These are phyloP conservation scores for Drosophila atroscutellata DNA, from an alignment of 2,888 invertebrate species.

Conservation along the genomic window DNA sequence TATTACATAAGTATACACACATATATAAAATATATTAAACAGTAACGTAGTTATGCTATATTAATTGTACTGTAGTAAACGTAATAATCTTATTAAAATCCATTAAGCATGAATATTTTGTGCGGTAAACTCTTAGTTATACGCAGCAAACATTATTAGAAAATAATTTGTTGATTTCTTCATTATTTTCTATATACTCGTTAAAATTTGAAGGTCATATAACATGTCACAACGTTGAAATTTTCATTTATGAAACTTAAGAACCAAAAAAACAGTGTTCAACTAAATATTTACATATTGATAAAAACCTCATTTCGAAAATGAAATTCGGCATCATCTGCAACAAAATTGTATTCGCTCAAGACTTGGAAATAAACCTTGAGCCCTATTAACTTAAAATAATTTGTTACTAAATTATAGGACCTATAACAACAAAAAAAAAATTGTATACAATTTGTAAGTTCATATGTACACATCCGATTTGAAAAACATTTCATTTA, in stretches of 20 bases:
- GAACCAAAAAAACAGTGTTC: slow-evolving; percentile 11
- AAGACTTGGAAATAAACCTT: slow-evolving; percentile 12
- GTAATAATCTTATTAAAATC: slow-evolving; percentile 59
- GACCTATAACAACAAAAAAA: slow-evolving; percentile 40
- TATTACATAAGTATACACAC: slow-evolving; percentile 69
- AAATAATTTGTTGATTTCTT: slow-evolving; percentile 32
- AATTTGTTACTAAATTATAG: slow-evolving; percentile 50
- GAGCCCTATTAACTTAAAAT: slow-evolving; percentile 44
- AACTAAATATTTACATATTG: slow-evolving; percentile 25
- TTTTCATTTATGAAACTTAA: slow-evolving; percentile 13
- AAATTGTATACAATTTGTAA: slow-evolving; percentile 9
- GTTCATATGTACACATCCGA: slow-evolving; percentile 55
- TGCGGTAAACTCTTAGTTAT: slow-evolving; percentile 68
- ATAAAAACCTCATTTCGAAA: slow-evolving; percentile 64
- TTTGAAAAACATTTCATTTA: slow-evolving; percentile 21
- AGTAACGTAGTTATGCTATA: slow-evolving; percentile 57
- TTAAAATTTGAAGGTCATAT: slow-evolving; percentile 32
- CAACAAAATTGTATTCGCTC: slow-evolving; percentile 37
- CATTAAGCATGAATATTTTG: slow-evolving; percentile 60
- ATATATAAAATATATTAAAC: slow-evolving; percentile 75
- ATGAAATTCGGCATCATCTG: slow-evolving; percentile 60
- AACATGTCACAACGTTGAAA: slow-evolving; percentile 47
- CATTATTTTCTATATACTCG: slow-evolving; percentile 1
- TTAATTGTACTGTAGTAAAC: slow-evolving; percentile 72
- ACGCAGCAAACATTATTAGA: slow-evolving; percentile 54